Conservation (phyloP, 2,797 vertebrate genomes). For the Xenops minutus region DNA sequence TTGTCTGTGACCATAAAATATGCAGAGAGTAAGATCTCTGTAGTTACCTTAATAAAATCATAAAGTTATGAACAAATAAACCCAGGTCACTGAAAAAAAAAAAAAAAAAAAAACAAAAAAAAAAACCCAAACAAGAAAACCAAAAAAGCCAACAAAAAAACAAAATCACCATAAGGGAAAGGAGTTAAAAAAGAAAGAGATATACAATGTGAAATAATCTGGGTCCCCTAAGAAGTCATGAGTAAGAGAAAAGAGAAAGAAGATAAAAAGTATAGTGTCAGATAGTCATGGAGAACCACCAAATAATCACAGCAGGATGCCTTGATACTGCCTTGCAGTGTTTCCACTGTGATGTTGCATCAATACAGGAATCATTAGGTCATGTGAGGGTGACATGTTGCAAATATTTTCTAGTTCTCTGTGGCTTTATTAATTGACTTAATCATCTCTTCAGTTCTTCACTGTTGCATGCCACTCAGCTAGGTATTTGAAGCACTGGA, state of each 20-base stretch:
- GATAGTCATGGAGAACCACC: neutral
- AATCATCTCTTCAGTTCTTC: neutral
- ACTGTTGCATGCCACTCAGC: neutral
- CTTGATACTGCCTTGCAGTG: neutral
- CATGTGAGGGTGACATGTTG: neutral
- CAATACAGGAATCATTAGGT: neutral
- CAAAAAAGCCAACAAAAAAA: neutral
- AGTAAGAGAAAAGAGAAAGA: neutral
- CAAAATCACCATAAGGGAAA: neutral
- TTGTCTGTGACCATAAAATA: neutral
- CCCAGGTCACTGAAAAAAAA: neutral
- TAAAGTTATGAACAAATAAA: neutral
- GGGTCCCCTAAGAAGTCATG: neutral
- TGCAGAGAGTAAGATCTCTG: neutral
- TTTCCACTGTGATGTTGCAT: neutral
- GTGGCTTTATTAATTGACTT: neutral
- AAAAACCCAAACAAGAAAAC: neutral
- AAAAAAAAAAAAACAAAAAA: neutral
- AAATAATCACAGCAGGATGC: neutral
- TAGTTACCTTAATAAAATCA: neutral
- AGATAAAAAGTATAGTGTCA: neutral
- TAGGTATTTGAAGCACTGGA: neutral
- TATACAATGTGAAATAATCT: neutral
- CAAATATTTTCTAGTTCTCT: constrained; percentile 3
- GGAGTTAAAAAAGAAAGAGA: neutral